Evolutionary conservation across 2,888 invertebrate species (phyloP), one percentile per base, ranked within the genome.

Genomic region (Drosophila niveifrons): DNA sequence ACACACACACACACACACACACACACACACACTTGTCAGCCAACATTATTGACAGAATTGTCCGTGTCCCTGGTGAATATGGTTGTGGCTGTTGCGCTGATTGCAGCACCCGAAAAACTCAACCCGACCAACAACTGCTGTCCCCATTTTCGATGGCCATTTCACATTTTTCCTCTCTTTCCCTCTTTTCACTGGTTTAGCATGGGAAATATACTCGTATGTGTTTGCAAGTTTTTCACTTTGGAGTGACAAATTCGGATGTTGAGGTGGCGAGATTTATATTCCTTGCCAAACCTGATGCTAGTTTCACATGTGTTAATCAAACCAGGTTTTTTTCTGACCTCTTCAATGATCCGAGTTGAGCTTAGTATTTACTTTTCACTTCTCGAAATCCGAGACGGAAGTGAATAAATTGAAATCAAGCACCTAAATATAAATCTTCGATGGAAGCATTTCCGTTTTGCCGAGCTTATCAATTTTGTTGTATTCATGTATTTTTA

Each of bases 1-100:
- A 68, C 51, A 0, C 36, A 47, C 29, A 68, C 51, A 0, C 36
- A 47, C 29, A 68, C 51, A 0, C 36, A 47, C 29, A 68, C 51
- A n/a, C 59, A n/a, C 23, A 23, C 6, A 0, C 36, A 47, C 29
- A 68, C 51, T 56, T 23, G 23, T 0, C 46, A 57, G 23, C 23
- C 28, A 48, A 15, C 28, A 51, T 61, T 66, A 39, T 47, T 47
- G 61, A 41, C 46, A 6, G 31, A 46, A 10, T 51, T 34, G 44
- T 47, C 15, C 29, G 39, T 10, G 53, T 15, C 6, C 3, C 28
- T 9, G 31, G 8, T 31, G n/a, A 36, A 31, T 53, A 28, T 55
- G 46, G 9, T 29, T 6, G 18, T 28, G 23, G 1, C 36, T n/a
- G n/a, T n/a, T n/a, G n/a, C n/a, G n/a, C n/a, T 36, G 36, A 3